These are phyloP conservation scores for Thryonomys swinderianus DNA, from an alignment of 2,113 vertebrate genomes.

Conservation along the genomic window DNA sequence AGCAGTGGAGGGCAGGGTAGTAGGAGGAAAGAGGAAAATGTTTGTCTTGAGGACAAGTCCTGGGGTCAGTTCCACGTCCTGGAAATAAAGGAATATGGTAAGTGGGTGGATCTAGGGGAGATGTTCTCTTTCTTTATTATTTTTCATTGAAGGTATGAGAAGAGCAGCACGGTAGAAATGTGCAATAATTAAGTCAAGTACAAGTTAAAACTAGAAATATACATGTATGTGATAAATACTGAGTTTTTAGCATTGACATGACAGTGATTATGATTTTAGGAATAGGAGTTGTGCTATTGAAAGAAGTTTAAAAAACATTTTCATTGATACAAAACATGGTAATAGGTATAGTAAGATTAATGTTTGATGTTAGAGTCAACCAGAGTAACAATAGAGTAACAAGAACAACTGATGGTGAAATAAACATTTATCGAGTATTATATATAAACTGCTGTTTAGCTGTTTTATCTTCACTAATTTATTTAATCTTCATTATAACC, in stretches of 20 bases:
- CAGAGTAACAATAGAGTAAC: neutral
- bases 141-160: neutral
- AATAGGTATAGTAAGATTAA: slow-evolving; percentile 13
- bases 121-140: neutral
- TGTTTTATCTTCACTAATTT: slow-evolving; percentile 5
- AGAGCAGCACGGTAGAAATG: neutral
- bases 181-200: neutral
- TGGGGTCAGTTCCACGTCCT: neutral
- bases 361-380: neutral
- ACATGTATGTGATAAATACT: neutral
- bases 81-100: neutral
- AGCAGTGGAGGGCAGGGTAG: neutral
- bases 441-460: neutral
- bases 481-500: neutral
- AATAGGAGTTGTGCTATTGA: slow-evolving; percentile 15
- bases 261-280: neutral
- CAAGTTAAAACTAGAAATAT: slow-evolving; percentile 20
- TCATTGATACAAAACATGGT: neutral
- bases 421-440: neutral
- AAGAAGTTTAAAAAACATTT: neutral
- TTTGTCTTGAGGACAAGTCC: neutral
- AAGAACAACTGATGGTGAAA: neutral
- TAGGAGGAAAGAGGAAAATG: neutral
- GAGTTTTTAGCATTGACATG: neutral
- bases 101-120: neutral